Percentiles rank a stretch among this genome's conserved stretches.
Evolutionary conservation across 2,113 vertebrate species (phyloP).

Genomic region (Agapornis roseicollis): DNA sequence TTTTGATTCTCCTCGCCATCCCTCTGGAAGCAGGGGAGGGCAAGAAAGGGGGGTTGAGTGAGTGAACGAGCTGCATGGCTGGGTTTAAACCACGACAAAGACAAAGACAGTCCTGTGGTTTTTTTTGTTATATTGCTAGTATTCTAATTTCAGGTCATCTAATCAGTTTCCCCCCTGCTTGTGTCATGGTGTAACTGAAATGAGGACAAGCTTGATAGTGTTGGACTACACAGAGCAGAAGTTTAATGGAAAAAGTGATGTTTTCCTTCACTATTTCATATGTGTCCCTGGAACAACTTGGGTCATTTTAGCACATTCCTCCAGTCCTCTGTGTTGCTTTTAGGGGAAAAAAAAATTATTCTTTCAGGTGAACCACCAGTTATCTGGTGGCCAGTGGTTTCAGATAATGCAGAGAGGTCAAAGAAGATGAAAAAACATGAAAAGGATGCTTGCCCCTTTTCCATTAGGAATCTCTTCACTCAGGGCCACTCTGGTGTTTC

Average conservation of each 20-base stretch:
- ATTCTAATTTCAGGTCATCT: not conserved
- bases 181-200: not conserved
- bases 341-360: not conserved
- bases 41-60: too few relatives aligned
- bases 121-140: not conserved
- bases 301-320: not conserved
- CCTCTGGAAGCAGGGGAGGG: too few relatives aligned
- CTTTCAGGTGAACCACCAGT: not conserved
- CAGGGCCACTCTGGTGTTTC: slow-evolving; percentile 2
- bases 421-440: not conserved
- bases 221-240: not conserved
- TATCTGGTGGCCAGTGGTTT: not conserved
- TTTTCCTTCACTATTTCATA: not conserved
- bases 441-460: not conserved
- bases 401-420: slow-evolving; percentile 9
- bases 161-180: not conserved
- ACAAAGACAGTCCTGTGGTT: not conserved
- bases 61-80: too few relatives aligned
- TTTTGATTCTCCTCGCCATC: too few relatives aligned
- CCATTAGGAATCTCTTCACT: slow-evolving; percentile 22
- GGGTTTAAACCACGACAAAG: too few relatives aligned
- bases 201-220: not conserved
- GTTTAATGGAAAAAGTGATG: not conserved
- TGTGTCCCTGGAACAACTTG: not conserved
- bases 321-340: not conserved